Evolutionary conservation across 1,140 invertebrate species (phyloP).

Genomic region (Liolophura sinensis): DNA sequence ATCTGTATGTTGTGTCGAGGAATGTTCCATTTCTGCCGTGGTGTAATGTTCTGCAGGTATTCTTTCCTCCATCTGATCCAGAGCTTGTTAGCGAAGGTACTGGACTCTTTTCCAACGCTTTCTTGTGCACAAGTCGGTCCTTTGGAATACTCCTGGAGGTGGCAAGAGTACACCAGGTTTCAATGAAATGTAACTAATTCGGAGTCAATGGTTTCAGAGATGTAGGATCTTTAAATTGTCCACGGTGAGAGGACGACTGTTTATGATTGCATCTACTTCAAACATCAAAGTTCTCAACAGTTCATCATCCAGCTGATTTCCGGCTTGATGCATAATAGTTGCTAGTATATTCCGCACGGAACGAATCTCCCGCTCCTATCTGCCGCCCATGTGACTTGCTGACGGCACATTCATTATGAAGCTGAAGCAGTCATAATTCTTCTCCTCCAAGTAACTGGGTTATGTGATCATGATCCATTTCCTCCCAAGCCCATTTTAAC

Average conservation of each 20-base stretch:
- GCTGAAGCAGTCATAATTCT: constrained; percentile 14
- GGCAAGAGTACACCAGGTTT: constrained; percentile 19
- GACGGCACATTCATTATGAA: constrained; percentile 21
- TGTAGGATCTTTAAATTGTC: constrained; percentile 11
- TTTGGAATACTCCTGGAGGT: constrained; percentile 20
- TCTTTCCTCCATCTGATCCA: no score
- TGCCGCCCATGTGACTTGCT: constrained; percentile 19
- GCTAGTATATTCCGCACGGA: constrained; percentile 12
- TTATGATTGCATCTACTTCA: constrained; percentile 30
- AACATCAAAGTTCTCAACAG: constrained; percentile 20
- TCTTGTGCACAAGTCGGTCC: constrained; percentile 19
- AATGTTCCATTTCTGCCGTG: no score
- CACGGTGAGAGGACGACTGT: constrained; percentile 23
- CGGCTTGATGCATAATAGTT: neutral
- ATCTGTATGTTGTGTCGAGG: no score
- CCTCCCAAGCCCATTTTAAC: constrained; percentile 1
- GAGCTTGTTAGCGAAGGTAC: no score
- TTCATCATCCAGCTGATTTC: constrained; percentile 14
- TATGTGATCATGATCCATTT: constrained; percentile 8
- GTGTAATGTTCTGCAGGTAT: no score
- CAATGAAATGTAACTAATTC: constrained; percentile 27
- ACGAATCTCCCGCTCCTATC: constrained; percentile 18
- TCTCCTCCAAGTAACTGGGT: constrained; percentile 2
- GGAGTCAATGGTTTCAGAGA: constrained; percentile 21
- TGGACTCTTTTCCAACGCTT: constrained; percentile 20